These are phyloP conservation scores for Todiramphus chloris DNA, from an alignment of 2,113 vertebrate genomes.

Conservation along the genomic window DNA sequence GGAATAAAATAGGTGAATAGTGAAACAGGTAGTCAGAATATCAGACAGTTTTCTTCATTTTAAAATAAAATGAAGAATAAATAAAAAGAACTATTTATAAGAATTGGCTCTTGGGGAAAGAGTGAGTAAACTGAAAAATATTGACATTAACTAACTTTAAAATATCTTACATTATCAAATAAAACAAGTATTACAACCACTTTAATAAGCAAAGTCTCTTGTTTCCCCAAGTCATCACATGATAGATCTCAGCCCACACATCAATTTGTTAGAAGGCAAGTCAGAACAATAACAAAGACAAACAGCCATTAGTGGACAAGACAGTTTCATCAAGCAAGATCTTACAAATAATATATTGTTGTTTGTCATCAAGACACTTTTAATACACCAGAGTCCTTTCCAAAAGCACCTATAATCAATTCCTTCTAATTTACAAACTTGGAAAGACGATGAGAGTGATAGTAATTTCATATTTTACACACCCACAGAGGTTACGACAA, in stretches of 20 bases:
- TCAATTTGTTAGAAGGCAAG: conserved; percentile 65
- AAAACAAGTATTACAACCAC: background rate
- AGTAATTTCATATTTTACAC: conserved; percentile 76
- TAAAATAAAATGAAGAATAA: no score
- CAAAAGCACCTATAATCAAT: conserved; percentile 71
- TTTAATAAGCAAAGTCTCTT: conserved; percentile 21
- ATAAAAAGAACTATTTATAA: background rate
- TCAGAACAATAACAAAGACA: conserved; percentile 56
- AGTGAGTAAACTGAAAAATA: background rate
- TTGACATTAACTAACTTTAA: background rate
- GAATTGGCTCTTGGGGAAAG: background rate
- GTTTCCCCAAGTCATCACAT: conserved; percentile 9
- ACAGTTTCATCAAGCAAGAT: conserved; percentile 70
- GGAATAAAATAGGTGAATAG: background rate
- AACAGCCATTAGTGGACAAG: conserved; percentile 65
- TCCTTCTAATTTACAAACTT: conserved; percentile 75
- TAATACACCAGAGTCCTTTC: conserved; percentile 58
- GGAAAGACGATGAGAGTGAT: conserved; percentile 44
- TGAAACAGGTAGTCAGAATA: background rate
- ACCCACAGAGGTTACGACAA: conserved; percentile 76
- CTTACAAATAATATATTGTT: conserved; percentile 64
- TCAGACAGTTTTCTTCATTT: background rate
- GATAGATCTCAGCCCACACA: conserved; percentile 46
- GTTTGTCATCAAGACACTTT: conserved; percentile 72
- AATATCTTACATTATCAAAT: background rate